Evolutionary conservation across 2,888 invertebrate species (phyloP).

Genomic region (Dorcus hopei): DNA sequence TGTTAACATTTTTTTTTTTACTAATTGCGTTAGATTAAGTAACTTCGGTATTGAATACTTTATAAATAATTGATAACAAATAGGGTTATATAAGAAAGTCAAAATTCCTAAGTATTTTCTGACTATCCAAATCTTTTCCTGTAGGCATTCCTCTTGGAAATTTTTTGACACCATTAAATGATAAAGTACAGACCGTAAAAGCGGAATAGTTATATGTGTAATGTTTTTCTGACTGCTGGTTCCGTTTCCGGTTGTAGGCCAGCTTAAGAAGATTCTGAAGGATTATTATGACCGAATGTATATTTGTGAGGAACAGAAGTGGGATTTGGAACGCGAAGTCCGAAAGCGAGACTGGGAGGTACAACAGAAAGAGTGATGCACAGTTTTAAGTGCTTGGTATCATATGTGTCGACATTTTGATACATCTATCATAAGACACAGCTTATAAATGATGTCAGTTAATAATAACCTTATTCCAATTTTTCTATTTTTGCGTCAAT

Average conservation of each 20-base stretch:
- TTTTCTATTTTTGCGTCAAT: no score
- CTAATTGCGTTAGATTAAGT: no score
- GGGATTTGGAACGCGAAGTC: conserved; percentile 99
- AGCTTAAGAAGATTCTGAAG: conserved; percentile 90
- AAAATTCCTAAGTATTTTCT: no score
- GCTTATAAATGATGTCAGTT: neutral
- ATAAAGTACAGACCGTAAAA: no score
- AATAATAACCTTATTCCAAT: no score
- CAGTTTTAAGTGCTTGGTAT: conserved; percentile 11
- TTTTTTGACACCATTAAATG: neutral
- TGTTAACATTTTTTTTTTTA: neutral
- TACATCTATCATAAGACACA: neutral
- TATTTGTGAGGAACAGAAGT: conserved; percentile 98
- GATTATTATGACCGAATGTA: conserved; percentile 96
- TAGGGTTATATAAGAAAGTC: no score
- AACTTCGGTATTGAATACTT: no score
- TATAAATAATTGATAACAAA: no score
- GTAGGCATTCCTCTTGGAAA: neutral
- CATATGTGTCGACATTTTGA: conserved; percentile 1
- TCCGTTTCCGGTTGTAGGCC: conserved; percentile 64
- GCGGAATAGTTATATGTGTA: no score
- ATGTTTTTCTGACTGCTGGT: conserved; percentile 44
- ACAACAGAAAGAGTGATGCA: conserved; percentile 48
- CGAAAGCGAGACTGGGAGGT: conserved; percentile 99
- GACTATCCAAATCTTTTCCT: neutral